Conservation (phyloP, 1,140 invertebrate species). For the Penaeus indicus region DNA sequence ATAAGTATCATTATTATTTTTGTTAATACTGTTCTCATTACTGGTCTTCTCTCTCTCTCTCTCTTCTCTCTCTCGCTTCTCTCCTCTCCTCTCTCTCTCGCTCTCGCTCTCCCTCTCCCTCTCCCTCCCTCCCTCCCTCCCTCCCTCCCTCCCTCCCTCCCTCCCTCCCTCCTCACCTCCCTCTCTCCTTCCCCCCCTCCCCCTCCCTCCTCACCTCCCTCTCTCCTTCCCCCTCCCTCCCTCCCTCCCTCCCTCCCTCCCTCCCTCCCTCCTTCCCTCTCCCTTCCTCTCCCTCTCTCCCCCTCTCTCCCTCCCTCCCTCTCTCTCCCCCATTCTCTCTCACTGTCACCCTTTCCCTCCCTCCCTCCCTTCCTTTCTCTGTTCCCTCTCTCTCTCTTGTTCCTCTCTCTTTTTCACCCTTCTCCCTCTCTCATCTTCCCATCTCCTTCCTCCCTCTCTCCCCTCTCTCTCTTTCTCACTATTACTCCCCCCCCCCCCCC, state of each 20-base stretch:
- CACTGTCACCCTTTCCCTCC: neutral
- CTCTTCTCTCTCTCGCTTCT: no score
- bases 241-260: no score
- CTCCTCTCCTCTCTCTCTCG: no score
- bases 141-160: neutral
- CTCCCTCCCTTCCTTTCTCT: no score
- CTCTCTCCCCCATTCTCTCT: conserved; percentile 26
- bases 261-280: no score
- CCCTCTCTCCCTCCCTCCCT: neutral
- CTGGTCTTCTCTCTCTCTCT: no score
- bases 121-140: neutral
- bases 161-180: neutral
- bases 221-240: neutral
- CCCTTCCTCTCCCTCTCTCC: no score
- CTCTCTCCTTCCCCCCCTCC: neutral
- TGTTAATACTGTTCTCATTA: no score
- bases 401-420: neutral
- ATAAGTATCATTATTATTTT: no score
- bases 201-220: neutral
- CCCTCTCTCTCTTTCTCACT: no score
- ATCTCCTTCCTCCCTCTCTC: neutral
- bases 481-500: neutral
- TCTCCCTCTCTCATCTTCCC: conserved; percentile 10
- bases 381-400: no score
- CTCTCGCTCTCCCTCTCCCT: neutral